Evolutionary conservation across 2,888 invertebrate genomes (phyloP), one percentile per base, ranked within the genome.

Genomic region (Apeira syringaria): DNA sequence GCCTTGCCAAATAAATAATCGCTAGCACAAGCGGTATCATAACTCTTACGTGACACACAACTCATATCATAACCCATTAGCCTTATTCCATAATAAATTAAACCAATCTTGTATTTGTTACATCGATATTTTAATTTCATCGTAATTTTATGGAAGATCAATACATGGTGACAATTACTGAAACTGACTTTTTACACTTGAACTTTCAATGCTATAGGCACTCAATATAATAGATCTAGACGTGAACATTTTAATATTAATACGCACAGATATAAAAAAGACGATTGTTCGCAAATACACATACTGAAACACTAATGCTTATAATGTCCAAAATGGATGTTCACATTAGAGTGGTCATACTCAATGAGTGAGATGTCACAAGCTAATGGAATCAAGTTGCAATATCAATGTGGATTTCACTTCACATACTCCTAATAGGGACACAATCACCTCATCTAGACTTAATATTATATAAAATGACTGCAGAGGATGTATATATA

Each of bases 121-220:
- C 89, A 89, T 89, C 89, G 77, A 89, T 88, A 89, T 83, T 85
- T 89, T 88, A 88, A 88, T 89, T 88, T 88, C 87, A 86, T 87
- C 87, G 84, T 89, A 89, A 87, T 86, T 85, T 88, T 89, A 89
- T 89, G 89, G 89, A 89, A 88, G 89, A 89, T 88, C 89, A 86
- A 88, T 89, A 89, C 87, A 89, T 85, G 85, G 82, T 89, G 89
- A 88, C 84, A 85, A 85, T 85, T 86, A 84, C 74, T 80, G 84
- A 87, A 87, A 83, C 83, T 80, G 87, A 86, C 81, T 87, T 87
- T 88, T 80, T 87, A 89, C 88, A 89, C 72, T 86, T 85, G 80
- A 87, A 85, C 74, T 74, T 74, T 83, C 86, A 87, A 85, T 85
- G 84, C 88, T 88, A 87, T 88, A 89, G 89, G 89, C 89, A 89